Base-by-base conservation (phyloP, 2,888 invertebrate species). In the Luperina nickerlii region DNA sequence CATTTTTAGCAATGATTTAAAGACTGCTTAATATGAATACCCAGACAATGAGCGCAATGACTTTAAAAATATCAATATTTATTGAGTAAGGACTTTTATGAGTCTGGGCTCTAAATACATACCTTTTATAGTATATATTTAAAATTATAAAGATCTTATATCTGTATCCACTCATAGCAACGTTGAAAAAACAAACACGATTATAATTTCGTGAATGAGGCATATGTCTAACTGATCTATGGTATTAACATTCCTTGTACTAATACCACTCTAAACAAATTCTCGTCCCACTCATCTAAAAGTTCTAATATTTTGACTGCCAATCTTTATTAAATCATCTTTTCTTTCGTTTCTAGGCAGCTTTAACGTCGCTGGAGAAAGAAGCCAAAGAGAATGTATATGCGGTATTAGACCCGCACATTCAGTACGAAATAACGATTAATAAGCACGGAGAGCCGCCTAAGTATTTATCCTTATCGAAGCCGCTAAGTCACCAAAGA, bases 371-470 rank as follows among this genome's bases (percentile, higher is more conserved):
- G 93, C 93, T 97, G 95, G 97, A 96, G 94, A 95, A 93, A 95
- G 95, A 96, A 96, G 97, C 97, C 95, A 97, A 97, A 96, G 97
- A 97, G 93, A 97, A 97, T 93, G 97, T 97, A 83, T 97, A 97
- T 95, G 97, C 97, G 94, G 96, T 97, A 88, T 91, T 97, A 90
- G 97, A 97, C 90, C 97, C 97, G 93, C 97, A 96, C 94, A 95
- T 97, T 92, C 97, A 97, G 91, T 97, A 97, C 93, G 97, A 97
- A 93, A 95, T 97, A 93, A 97, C 96, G 89, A 97, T 97, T 91
- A 97, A 96, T 92, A 96, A 97, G 91, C 94, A 95, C 91, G 97
- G 97, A 91, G 96, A 97, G 88, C 96, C 96, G 93, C 96, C 97
- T 94, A 97, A 96, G 87, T 95, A 96, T 91, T 94, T 97, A 92